Conservation (phyloP, 2,888 invertebrate species). For the Carterocephalus palaemon region DNA sequence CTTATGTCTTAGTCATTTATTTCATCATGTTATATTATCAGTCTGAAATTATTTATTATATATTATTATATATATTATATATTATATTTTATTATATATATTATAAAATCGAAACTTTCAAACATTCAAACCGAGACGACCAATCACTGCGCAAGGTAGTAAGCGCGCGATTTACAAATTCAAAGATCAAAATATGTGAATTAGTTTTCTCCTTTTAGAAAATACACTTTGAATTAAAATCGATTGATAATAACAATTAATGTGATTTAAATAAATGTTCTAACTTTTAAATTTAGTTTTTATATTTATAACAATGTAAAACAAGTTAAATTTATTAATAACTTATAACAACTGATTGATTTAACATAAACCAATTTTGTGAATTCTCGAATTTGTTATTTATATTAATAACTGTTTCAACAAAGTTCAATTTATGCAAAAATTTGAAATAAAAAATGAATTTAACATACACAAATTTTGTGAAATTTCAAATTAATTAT, state of each 20-base stretch:
- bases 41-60: no score
- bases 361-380: neutral
- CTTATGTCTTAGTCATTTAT: no score
- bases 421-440: slow-evolving; percentile 1
- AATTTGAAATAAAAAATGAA: no score
- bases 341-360: neutral
- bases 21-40: no score
- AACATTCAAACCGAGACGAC: neutral
- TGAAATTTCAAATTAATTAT: neutral
- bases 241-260: no score
- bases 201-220: no score
- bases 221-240: no score
- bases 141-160: neutral
- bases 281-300: neutral
- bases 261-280: slow-evolving; percentile 3
- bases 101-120: neutral
- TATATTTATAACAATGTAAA: neutral
- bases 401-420: neutral
- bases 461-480: neutral
- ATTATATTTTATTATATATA: no score
- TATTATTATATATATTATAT: no score
- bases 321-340: neutral
- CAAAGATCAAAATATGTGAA: no score
- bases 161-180: neutral
- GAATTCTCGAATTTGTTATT: neutral